phyloP scores from a whole-genome alignment of 2,113 vertebrate genomes.

The Semnornis frantzii region DNA sequence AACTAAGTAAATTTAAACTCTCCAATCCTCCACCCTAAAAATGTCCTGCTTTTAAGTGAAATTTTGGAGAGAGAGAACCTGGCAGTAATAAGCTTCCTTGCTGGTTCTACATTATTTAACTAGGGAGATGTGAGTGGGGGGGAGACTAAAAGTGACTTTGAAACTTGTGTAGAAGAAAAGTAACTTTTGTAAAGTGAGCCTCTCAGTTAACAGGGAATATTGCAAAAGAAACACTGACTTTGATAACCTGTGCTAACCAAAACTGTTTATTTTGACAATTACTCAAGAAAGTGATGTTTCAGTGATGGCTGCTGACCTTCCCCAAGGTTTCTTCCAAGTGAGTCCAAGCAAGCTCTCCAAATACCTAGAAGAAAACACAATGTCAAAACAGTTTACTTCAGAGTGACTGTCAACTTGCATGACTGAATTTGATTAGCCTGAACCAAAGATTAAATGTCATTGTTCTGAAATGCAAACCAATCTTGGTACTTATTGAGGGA shows the following conservation, averaged over 20 bases:
- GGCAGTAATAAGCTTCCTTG: not conserved
- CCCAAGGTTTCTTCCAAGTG: conserved; percentile 25
- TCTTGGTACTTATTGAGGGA: not conserved
- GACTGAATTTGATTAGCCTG: conserved; percentile 39
- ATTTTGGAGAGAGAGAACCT: not conserved
- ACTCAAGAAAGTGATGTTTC: conserved; percentile 41
- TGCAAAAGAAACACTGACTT: conserved; percentile 27
- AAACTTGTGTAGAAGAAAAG: not conserved
- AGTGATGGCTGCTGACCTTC: conserved; percentile 38
- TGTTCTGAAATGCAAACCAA: conserved; percentile 25
- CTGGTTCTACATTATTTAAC: not conserved
- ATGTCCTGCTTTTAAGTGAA: not conserved
- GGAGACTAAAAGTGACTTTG: not conserved
- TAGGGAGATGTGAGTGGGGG: not conserved
- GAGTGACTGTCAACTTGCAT: conserved; percentile 14
- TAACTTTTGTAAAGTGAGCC: not conserved
- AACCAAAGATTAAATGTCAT: not conserved
- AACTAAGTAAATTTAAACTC: not conserved
- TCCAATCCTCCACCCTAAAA: not conserved
- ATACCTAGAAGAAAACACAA: not conserved
- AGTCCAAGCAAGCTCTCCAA: conserved; percentile 20
- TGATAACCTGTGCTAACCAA: not conserved
- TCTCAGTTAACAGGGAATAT: not conserved
- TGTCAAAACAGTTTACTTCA: conserved; percentile 6
- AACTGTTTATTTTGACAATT: conserved; percentile 45